Conservation (phyloP, 2,797 vertebrate species). For the Platalea minor region DNA sequence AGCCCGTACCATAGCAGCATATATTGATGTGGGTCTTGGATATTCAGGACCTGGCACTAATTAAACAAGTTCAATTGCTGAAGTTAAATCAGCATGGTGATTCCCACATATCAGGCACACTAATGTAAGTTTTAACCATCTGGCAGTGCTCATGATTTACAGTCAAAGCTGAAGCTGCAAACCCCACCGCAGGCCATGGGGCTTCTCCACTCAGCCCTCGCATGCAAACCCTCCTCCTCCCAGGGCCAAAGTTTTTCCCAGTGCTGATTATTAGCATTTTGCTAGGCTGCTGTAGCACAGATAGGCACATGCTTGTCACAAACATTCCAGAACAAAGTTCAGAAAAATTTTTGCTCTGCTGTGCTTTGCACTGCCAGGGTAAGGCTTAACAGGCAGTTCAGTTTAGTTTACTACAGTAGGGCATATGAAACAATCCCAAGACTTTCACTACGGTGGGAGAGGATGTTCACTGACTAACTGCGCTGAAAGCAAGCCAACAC, state of each 20-base stretch:
- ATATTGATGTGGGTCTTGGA: not conserved
- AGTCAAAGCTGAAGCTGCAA: not conserved
- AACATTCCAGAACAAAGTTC: not conserved
- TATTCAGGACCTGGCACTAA: not conserved
- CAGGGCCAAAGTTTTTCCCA: not conserved
- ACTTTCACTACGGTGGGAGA: not conserved
- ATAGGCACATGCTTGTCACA: not conserved
- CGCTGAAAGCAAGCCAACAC: not conserved
- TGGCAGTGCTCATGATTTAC: not conserved
- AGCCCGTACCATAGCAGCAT: not conserved
- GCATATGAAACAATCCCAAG: not conserved
- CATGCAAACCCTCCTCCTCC: not conserved
- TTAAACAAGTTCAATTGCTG: not conserved
- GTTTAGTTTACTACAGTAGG: not conserved
- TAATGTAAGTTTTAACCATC: not conserved
- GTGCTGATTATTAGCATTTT: not conserved
- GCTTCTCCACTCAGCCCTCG: not conserved
- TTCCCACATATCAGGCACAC: not conserved
- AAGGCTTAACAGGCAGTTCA: not conserved
- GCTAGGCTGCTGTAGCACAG: not conserved
- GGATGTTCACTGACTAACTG: not conserved
- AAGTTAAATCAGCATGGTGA: not conserved
- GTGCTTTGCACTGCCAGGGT: not conserved
- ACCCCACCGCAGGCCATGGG: rapidly evolving
- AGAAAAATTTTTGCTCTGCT: not conserved